Evolutionary conservation across 1,140 invertebrate species (phyloP).

Genomic region (Heterodera carotae): DNA sequence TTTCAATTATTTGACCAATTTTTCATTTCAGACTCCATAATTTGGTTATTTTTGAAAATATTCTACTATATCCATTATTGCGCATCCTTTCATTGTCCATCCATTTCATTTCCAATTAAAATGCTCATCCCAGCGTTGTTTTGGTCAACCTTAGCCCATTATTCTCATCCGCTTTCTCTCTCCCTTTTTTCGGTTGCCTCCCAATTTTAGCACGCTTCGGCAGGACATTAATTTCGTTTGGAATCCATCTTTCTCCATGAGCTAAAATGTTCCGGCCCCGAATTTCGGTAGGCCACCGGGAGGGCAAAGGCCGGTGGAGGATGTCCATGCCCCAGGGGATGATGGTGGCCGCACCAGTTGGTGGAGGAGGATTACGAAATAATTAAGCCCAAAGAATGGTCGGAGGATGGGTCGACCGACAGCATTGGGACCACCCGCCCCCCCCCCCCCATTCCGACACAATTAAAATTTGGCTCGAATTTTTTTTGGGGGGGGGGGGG

Average conservation of each 20-base stretch:
- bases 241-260: neutral
- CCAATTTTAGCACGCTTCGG: neutral
- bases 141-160: neutral
- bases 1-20: too few relatives aligned
- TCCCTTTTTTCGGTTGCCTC: neutral
- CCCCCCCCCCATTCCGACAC: neutral
- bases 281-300: neutral
- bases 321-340: neutral
- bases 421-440: too few relatives aligned
- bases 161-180: neutral
- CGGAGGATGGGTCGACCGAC: too few relatives aligned
- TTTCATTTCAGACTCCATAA: too few relatives aligned
- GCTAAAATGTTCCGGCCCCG: neutral
- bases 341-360: too few relatives aligned
- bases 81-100: neutral
- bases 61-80: too few relatives aligned
- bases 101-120: neutral
- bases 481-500: too few relatives aligned
- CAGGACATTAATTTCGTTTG: slow-evolving; percentile 1
- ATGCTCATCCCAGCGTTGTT: neutral
- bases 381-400: neutral
- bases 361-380: neutral
- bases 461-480: neutral
- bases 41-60: too few relatives aligned
- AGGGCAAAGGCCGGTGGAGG: too few relatives aligned